Percentiles rank a stretch among this genome's conserved stretches.
Conservation (phyloP, 2,113 vertebrate species). For the Odontophorus gujanensis region DNA sequence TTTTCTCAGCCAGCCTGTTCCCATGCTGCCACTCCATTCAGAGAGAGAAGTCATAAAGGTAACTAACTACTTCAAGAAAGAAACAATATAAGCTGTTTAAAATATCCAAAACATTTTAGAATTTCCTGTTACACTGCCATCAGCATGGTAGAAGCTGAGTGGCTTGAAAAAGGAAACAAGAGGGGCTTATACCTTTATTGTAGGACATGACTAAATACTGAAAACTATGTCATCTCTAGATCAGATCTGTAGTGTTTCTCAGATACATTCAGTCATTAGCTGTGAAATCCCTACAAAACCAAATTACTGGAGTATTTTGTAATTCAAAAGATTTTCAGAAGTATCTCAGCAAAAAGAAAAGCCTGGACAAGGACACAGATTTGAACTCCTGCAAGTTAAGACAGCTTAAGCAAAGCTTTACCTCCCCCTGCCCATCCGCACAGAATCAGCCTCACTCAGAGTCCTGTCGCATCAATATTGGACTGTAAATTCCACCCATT, state of each 20-base stretch:
- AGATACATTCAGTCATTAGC: neutral
- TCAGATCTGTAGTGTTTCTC: neutral
- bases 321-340: neutral
- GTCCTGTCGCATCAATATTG: fast-evolving
- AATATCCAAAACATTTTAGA: neutral
- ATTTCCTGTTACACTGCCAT: neutral
- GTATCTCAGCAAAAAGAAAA: neutral
- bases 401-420: neutral
- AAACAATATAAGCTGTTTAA: neutral
- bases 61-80: neutral
- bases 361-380: neutral
- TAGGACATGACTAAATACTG: conserved; percentile 48
- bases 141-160: neutral
- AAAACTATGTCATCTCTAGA: conserved; percentile 11
- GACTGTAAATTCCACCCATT: neutral
- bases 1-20: neutral
- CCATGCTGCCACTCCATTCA: neutral
- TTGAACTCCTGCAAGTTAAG: neutral
- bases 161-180: conserved; percentile 22
- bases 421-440: neutral
- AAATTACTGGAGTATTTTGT: neutral
- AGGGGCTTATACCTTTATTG: neutral
- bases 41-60: neutral
- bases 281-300: conserved; percentile 29
- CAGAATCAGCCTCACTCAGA: neutral